phyloP scores from a whole-genome alignment of 2,888 invertebrate genomes.

The Steinernema carpocapsae region DNA sequence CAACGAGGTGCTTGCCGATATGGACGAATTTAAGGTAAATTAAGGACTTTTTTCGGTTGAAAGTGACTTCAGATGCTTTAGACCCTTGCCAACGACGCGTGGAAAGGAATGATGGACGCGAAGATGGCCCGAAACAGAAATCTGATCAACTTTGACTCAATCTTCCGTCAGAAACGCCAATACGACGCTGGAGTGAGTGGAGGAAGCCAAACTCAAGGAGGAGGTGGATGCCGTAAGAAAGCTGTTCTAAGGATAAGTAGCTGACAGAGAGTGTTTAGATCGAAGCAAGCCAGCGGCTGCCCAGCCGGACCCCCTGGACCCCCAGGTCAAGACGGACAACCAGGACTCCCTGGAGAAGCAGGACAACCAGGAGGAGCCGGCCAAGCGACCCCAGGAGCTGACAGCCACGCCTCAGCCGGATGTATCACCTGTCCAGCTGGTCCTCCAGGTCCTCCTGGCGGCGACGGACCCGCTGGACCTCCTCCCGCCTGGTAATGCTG shows the following conservation, averaged over 20 bases:
- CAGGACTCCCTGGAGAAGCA: conserved; percentile 39
- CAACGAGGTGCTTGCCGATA: conserved; percentile 48
- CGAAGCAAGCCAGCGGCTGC: neutral
- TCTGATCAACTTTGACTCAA: neutral
- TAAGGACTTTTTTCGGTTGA: too few relatives aligned
- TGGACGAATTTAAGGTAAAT: conserved; percentile 50
- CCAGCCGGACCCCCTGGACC: conserved; percentile 21
- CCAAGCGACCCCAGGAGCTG: too few relatives aligned
- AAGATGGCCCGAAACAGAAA: too few relatives aligned
- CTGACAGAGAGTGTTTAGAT: neutral
- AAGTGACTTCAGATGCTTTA: neutral
- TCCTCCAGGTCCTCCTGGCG: too few relatives aligned
- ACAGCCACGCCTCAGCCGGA: neutral
- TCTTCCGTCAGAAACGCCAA: conserved; percentile 8
- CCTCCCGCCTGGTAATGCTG: too few relatives aligned
- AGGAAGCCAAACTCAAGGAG: neutral
- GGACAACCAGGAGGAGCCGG: neutral
- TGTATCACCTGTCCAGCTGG: too few relatives aligned
- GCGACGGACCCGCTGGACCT: too few relatives aligned
- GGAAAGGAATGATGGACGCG: conserved; percentile 42
- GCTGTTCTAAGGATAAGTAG: neutral
- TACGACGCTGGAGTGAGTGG: neutral
- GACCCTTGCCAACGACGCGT: conserved; percentile 42
- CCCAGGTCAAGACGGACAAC: conserved; percentile 44
- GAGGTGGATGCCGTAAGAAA: neutral